Evolutionary conservation across 30 jellyfish, hydroid and myxozoan species (phyloP), one percentile per base, ranked within the genome.

Genomic region (Clytia hemisphaerica): DNA sequence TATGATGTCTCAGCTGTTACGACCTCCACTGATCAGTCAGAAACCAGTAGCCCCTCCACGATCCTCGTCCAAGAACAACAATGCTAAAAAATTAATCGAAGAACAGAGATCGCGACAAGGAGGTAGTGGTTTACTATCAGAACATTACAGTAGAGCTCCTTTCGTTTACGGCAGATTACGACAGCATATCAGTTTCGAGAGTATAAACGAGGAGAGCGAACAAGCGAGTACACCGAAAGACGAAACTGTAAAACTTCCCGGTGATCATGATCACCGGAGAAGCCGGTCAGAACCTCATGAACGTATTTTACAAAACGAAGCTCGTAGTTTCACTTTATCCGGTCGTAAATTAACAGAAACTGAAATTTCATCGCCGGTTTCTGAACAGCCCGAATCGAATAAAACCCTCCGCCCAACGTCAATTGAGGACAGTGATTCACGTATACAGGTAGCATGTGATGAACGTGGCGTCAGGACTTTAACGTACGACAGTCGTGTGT

Each of bases 181-280:
- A 21, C 30, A 28, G 35, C 70, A n/a, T n/a, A n/a, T n/a, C 50
- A 57, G 70, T 33, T 57, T 57, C 30, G 70, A 33, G 4, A 22
- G 45, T n/a, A 57, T 57, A 28, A 57, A 57, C 70, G 70, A 57
- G 48, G 70, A 57, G 70, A 57, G 70, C 35, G 70, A 57, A n/a
- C 70, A 57, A 57, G 16, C 26, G 4, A 21, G 19, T 30, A 21
- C 15, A 0, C 50, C 30, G 42, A n/a, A 38, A 6, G 42, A 38
- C 70, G 48, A 28, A 31, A 26, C 16, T 4, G 42, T 22, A 0
- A 33, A 31, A n/a, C 6, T 21, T 22, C 16, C 36, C 38, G 16
- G 16, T 6, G 5, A 28, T 5, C 36, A 28, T 12, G 35, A 57
- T 33, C 70, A 57, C 48, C 5, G 70, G 35, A 25, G 70, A 21